Percentiles rank a stretch among this genome's conserved stretches.
phyloP scores from a whole-genome alignment of 2,888 invertebrate genomes.

The Parnassius apollo region DNA sequence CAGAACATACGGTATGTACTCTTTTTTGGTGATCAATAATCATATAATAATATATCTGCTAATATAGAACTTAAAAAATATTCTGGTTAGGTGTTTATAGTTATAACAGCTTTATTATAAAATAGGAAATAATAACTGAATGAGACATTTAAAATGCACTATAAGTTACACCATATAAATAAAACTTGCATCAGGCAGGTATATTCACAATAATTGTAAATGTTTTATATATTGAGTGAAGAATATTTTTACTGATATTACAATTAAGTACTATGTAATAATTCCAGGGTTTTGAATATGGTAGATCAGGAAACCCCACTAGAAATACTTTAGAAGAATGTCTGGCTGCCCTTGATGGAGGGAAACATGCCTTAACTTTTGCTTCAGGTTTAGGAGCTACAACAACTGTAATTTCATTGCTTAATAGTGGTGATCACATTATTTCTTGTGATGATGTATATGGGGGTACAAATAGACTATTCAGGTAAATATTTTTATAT shows the following conservation, averaged over 20 bases:
- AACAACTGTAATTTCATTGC: slow-evolving; percentile 86
- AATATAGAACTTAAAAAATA: too few species aligned
- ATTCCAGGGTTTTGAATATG: slow-evolving; percentile 92
- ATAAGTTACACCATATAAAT: too few species aligned
- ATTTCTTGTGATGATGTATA: slow-evolving; percentile 96
- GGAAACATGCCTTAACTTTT: slow-evolving; percentile 90
- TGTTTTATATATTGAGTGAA: too few species aligned
- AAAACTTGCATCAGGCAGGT: too few species aligned
- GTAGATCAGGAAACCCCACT: slow-evolving; percentile 96
- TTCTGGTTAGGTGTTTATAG: too few species aligned
- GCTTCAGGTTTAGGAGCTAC: slow-evolving; percentile 95
- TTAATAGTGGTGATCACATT: slow-evolving; percentile 94
- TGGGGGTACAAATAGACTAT: slow-evolving; percentile 92
- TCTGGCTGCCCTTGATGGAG: slow-evolving; percentile 94
- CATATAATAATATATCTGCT: too few species aligned
- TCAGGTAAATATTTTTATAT: slow-evolving; percentile 56
- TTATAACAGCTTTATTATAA: too few species aligned
- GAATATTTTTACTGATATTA: background rate
- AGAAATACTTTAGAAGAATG: slow-evolving; percentile 93
- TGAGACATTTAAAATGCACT: too few species aligned
- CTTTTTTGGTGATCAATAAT: too few species aligned
- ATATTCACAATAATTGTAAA: too few species aligned
- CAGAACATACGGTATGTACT: slow-evolving; percentile 85
- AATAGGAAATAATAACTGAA: too few species aligned
- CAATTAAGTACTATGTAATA: background rate